Evolutionary conservation across 2,113 vertebrate species (phyloP), one percentile per base, ranked within the genome.

Genomic region (Hipposideros armiger): DNA sequence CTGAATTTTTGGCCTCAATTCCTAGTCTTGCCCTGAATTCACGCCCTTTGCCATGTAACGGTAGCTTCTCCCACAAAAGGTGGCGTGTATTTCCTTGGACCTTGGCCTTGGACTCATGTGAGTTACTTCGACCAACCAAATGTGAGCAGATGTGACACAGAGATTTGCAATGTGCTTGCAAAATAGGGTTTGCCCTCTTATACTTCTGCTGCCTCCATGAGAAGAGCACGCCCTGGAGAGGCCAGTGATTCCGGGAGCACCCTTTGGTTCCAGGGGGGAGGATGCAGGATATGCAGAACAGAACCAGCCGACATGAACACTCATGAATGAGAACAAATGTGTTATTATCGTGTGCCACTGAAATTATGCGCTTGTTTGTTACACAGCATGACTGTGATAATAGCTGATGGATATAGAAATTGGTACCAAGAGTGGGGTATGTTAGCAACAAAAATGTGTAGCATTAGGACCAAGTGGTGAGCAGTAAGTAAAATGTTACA

Each of bases 121-220:
- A 87, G 50, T 74, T 93, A 83, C 70, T 91, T 91, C 88, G 50
- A 90, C 28, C 36, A 90, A 83, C 7, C 47, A 47, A 47, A 90
- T 90, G 52, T 82, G 62, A 73, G 19, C 50, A 74, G 82, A 78
- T 88, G n/a, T 76, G 74, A 45, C 50, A 28, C 26, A 70, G 77
- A 47, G 62, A 90, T n/a, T 50, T 87, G 70, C 91, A 78, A 88
- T 45, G 56, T 74, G 13, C 66, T 95, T 78, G 76, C 4, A 50
- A 3, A 40, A 19, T 70, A 72, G 77, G 54, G n/a, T 32, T 52
- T 81, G 58, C 84, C 70, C 66, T 84, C 17, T 73, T 50, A 14
- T 28, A 40, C 67, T 60, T 83, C 52, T 76, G 77, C 82, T 14
- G 19, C 17, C 14, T n/a, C 64, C 2, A 5, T 20, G 36, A 47